Evolutionary conservation across 2,888 invertebrate genomes (phyloP).

Genomic region (Leptopterna dolabrata): DNA sequence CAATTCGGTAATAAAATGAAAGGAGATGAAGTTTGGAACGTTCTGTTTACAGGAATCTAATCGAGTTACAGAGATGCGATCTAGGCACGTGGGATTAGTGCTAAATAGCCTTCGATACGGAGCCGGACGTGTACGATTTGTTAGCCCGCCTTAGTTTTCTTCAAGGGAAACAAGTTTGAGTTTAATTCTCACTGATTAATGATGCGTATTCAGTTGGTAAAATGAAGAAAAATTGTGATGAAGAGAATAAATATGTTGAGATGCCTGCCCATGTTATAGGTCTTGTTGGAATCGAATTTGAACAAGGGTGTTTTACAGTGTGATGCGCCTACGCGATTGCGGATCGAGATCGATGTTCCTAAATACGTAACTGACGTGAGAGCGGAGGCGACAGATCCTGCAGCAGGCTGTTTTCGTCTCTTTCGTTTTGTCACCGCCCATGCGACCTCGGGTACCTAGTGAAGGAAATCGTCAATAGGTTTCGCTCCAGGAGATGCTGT

Average conservation of each 20-base stretch:
- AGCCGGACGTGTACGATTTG: neutral
- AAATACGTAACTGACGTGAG: neutral
- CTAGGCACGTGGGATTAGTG: neutral
- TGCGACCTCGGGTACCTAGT: neutral
- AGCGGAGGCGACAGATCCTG: neutral
- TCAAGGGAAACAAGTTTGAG: neutral
- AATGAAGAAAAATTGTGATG: neutral
- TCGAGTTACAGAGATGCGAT: neutral
- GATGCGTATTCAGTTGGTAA: neutral
- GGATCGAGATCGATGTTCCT: neutral
- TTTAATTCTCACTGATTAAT: neutral
- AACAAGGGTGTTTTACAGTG: neutral
- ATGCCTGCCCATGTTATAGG: too few relatives aligned
- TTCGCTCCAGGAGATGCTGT: neutral
- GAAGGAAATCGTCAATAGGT: neutral
- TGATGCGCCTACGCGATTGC: neutral
- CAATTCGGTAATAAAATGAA: too few relatives aligned
- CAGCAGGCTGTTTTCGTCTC: neutral
- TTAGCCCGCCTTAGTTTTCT: neutral
- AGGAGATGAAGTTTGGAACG: too few relatives aligned
- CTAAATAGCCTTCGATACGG: neutral
- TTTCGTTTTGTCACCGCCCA: conserved; percentile 6
- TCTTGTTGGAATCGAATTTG: conserved; percentile 12
- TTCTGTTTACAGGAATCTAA: neutral
- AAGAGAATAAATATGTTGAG: neutral